Conservation (phyloP, 2,113 vertebrate species). For the Aythya baeri region DNA sequence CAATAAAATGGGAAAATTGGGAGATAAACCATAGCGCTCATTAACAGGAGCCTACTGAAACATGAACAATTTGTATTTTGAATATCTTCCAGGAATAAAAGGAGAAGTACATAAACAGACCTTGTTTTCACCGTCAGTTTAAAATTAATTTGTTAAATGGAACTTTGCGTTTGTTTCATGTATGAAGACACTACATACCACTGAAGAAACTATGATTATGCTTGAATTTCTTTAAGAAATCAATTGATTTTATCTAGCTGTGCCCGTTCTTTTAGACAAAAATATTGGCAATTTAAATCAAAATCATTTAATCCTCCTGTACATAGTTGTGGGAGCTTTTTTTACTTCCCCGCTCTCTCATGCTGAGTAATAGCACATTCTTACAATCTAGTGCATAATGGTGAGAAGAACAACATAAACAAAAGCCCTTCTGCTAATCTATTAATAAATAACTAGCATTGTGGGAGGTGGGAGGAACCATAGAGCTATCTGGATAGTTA, state of each 20-base stretch:
- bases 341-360: slow-evolving; percentile 6
- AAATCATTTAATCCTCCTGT: neutral
- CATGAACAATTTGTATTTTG: slow-evolving; percentile 49
- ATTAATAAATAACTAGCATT: slow-evolving; percentile 9
- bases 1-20: slow-evolving; percentile 46
- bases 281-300: neutral
- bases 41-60: slow-evolving; percentile 36
- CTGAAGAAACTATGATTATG: neutral
- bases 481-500: neutral
- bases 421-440: slow-evolving; percentile 17
- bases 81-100: slow-evolving; percentile 53
- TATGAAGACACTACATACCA: neutral
- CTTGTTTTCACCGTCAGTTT: slow-evolving; percentile 20
- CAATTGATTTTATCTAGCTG: neutral
- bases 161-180: neutral
- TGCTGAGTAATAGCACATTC: neutral
- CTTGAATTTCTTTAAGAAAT: neutral
- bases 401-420: slow-evolving; percentile 13
- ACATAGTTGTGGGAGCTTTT: neutral
- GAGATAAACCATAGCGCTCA: slow-evolving; percentile 63
- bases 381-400: neutral
- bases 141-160: neutral
- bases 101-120: slow-evolving; percentile 22
- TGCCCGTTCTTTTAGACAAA: neutral
- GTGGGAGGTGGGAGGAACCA: neutral